phyloP scores from a whole-genome alignment of 2,113 vertebrate genomes.

The Callaeas wilsoni region DNA sequence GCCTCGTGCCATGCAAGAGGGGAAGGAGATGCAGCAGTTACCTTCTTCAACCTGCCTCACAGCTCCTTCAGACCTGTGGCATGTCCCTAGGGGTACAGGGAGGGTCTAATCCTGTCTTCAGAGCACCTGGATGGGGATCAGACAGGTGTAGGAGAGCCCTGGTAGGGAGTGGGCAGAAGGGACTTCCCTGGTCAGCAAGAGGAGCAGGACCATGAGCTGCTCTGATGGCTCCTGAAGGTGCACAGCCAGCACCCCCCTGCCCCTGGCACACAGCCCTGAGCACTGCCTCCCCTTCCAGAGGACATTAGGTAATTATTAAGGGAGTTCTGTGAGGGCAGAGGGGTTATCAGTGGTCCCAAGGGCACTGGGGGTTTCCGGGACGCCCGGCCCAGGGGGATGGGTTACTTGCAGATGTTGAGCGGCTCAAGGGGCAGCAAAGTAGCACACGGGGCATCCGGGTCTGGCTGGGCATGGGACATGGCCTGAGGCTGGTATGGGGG shows the following conservation, averaged over 20 bases:
- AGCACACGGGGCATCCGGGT: rapidly evolving
- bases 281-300: constrained; percentile 28
- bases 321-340: constrained; percentile 21
- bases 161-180: not conserved
- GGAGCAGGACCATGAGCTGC: not conserved
- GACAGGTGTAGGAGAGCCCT: not conserved
- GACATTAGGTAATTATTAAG: constrained; percentile 66
- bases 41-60: not conserved
- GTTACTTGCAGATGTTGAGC: rapidly evolving
- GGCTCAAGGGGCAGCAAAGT: rapidly evolving
- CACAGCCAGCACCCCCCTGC: not conserved
- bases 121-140: not conserved
- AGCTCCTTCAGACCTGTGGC: not conserved
- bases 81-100: not conserved
- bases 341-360: constrained; percentile 52
- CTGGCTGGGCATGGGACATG: rapidly evolving
- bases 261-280: not conserved
- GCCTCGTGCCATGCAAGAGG: rapidly evolving
- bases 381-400: not conserved
- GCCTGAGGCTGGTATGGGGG: not conserved
- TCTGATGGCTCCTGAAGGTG: not conserved
- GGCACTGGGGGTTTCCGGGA: constrained; percentile 19
- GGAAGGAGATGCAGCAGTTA: not conserved
- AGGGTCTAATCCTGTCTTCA: not conserved
- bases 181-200: not conserved